Percentiles rank a stretch among this genome's conserved stretches.
Evolutionary conservation across 2,113 vertebrate genomes (phyloP).

Genomic region (Alethe diademata): DNA sequence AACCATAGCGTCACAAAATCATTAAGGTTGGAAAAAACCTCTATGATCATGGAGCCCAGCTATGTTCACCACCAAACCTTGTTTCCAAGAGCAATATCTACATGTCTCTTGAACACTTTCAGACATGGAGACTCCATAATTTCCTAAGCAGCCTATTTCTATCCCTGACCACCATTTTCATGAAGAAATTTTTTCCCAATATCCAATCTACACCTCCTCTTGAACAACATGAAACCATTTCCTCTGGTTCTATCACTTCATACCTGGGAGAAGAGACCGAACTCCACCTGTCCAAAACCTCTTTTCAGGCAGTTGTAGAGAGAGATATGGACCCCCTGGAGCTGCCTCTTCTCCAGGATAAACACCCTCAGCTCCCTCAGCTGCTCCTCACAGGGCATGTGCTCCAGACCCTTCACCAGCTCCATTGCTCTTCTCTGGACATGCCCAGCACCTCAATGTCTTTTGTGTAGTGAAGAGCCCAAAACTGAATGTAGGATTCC

Average conservation of each 20-base stretch:
- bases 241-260: neutral
- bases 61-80: neutral
- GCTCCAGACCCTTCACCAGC: neutral
- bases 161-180: neutral
- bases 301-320: neutral
- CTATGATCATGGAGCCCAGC: neutral
- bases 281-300: fast-evolving
- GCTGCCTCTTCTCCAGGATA: neutral
- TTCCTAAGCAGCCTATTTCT: neutral
- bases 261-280: neutral
- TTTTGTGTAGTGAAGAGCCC: neutral
- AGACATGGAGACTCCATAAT: neutral
- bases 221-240: neutral
- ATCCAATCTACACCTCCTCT: neutral
- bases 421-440: neutral
- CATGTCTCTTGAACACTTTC: neutral
- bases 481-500: neutral
- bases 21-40: neutral
- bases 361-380: neutral
- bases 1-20: neutral
- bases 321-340: too few relatives aligned
- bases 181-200: neutral
- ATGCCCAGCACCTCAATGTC: fast-evolving
- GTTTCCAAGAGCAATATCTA: neutral
- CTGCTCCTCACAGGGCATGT: neutral